A percentile compares a stretch with the other conserved stretches of the same genome.
Evolutionary conservation across 2,888 invertebrate genomes (phyloP).

Genomic region (Teleogryllus oceanicus): DNA sequence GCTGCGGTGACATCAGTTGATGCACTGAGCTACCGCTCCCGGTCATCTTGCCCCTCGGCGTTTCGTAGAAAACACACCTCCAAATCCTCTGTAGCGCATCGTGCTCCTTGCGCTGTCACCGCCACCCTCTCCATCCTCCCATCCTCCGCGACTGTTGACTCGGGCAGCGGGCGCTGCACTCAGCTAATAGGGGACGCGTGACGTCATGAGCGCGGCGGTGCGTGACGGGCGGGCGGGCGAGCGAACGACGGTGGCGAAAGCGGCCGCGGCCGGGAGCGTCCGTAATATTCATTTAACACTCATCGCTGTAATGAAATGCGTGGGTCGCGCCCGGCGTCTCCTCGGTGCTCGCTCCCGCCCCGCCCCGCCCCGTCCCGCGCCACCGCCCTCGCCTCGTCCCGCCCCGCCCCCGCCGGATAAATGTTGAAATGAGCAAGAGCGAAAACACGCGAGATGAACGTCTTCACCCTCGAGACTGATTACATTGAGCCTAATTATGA

Average conservation of each 20-base stretch:
- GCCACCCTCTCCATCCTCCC: not conserved
- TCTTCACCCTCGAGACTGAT: slow-evolving; percentile 18
- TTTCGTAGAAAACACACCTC: too few species aligned
- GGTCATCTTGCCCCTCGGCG: too few species aligned
- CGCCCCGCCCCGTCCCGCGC: not conserved
- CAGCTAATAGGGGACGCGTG: slow-evolving; percentile 20
- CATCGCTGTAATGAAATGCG: slow-evolving; percentile 39
- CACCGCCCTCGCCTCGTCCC: not conserved
- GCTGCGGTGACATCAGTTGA: too few species aligned
- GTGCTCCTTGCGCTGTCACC: not conserved
- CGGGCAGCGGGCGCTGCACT: slow-evolving; percentile 22
- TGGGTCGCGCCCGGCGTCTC: slow-evolving; percentile 27
- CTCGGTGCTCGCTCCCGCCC: not conserved
- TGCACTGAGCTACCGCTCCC: too few species aligned
- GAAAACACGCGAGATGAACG: slow-evolving; percentile 7
- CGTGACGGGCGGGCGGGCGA: slow-evolving; percentile 11
- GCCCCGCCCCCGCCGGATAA: not conserved
- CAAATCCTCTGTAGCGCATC: too few species aligned
- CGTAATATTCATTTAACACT: slow-evolving; percentile 38
- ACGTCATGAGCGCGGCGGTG: not conserved
- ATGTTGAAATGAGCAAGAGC: not conserved
- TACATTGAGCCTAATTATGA: slow-evolving; percentile 7
- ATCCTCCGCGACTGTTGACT: not conserved
- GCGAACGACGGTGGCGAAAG: slow-evolving; percentile 31
- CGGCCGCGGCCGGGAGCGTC: slow-evolving; percentile 47